Conservation (phyloP, 2,888 invertebrate species). For the Elysia crispata region DNA sequence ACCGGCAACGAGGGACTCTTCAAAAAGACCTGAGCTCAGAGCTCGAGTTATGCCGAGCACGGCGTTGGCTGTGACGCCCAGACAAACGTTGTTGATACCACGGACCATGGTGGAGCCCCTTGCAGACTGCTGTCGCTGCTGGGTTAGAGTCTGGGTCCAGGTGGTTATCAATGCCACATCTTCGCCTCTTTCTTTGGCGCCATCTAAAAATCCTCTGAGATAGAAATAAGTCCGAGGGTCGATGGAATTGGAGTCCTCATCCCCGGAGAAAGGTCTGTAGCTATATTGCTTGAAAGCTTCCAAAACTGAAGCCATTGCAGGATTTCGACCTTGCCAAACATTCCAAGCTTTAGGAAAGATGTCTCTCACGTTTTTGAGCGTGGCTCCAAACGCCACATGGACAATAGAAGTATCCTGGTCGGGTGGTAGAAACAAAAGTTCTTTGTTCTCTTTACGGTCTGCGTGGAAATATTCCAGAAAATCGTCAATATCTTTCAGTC, state of each 20-base stretch:
- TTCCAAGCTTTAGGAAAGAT: conserved; percentile 60
- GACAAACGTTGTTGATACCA: conserved; percentile 68
- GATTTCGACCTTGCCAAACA: conserved; percentile 56
- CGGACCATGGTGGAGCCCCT: conserved; percentile 65
- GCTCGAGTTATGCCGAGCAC: conserved; percentile 66
- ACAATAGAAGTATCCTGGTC: conserved; percentile 73
- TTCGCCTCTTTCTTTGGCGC: conserved; percentile 54
- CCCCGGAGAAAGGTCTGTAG: conserved; percentile 62
- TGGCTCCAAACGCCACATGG: conserved; percentile 68
- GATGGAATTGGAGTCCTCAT: conserved; percentile 61
- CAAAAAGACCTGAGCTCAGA: conserved; percentile 60
- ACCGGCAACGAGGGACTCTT: conserved; percentile 53
- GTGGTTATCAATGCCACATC: conserved; percentile 69
- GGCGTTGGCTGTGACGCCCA: conserved; percentile 66
- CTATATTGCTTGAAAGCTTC: conserved; percentile 67
- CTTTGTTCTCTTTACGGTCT: neutral
- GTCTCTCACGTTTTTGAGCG: conserved; percentile 59
- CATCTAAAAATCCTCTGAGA: conserved; percentile 64
- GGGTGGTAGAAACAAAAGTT: conserved; percentile 47
- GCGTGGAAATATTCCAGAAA: neutral
- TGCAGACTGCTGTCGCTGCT: conserved; percentile 53
- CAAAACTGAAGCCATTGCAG: conserved; percentile 47
- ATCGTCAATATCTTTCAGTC: neutral
- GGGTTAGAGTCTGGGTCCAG: conserved; percentile 66
- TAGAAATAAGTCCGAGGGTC: conserved; percentile 70